Conservation (phyloP, 1,140 invertebrate species). For the Diuraphis noxia region DNA sequence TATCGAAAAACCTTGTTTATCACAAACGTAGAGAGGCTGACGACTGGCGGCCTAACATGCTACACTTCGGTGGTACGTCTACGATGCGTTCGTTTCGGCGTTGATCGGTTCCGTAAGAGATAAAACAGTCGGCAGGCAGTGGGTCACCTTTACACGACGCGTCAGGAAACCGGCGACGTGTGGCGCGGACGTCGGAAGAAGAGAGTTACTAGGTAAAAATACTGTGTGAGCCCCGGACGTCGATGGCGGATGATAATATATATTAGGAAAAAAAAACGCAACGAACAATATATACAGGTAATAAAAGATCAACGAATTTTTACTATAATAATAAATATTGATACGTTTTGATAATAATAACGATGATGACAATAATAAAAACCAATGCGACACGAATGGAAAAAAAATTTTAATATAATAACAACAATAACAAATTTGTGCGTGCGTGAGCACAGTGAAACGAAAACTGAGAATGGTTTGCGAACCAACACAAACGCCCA, state of each 20-base stretch:
- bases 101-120: background rate
- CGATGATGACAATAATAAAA: background rate
- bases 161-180: background rate
- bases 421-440: background rate
- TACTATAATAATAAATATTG: background rate
- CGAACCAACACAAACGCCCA: conserved; percentile 13
- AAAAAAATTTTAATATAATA: conserved; percentile 7
- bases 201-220: background rate
- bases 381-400: background rate
- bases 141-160: background rate
- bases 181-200: background rate
- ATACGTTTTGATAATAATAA: background rate
- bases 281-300: background rate
- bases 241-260: background rate
- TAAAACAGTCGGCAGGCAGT: background rate
- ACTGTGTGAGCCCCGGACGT: background rate
- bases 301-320: background rate
- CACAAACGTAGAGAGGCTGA: conserved; percentile 31
- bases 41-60: conserved; percentile 36
- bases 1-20: conserved; percentile 33
- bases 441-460: background rate
- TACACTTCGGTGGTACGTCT: background rate
- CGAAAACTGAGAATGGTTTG: conserved; percentile 24
- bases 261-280: background rate
- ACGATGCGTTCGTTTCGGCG: background rate